Evolutionary conservation across 1,140 invertebrate genomes (phyloP), one percentile per base, ranked within the genome.

Genomic region (Drosophila quadrilineata): DNA sequence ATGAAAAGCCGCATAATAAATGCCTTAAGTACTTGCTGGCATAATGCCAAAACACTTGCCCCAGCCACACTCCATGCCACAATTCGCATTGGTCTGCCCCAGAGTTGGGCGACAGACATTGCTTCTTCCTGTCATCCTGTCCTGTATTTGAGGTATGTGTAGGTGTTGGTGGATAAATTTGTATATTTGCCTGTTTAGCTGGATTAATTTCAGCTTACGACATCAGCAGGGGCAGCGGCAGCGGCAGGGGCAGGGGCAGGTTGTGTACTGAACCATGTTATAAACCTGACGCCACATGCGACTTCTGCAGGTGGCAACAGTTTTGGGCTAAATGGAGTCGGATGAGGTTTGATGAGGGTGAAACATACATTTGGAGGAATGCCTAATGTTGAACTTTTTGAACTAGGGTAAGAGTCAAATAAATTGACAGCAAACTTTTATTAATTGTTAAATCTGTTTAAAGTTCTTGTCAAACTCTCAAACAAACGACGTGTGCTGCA

Each of bases 1-100:
- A 66, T 19, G 59, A 75, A 80, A 62, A 80, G 60, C 57, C 59
- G 75, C 62, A 73, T 71, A 71, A 75, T 76, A 57, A 80, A 75
- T 50, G 63, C 67, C 60, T 64, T 60, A 71, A 82, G 75, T 62
- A 75, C 67, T 71, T 43, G 45, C 53, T 48, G 57, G 71, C 58
- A 63, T 24, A 64, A 69, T 65, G 64, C 59, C 69, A 67, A n/a
- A 70, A 56, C 59, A 79, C 56, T 71, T 71, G 65, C 67, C 43
- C 57, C 46, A 58, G 54, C 65, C 56, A 66, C n/a, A n/a, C n/a
- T n/a, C n/a, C n/a, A n/a, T n/a, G n/a, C n/a, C n/a, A n/a, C n/a
- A n/a, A n/a, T n/a, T n/a, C n/a, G n/a, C n/a, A n/a, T n/a, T n/a
- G n/a, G n/a, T n/a, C n/a, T n/a, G n/a, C n/a, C n/a, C n/a, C n/a